Evolutionary conservation across 2,888 invertebrate genomes (phyloP).

Genomic region (Nowickia ferox): DNA sequence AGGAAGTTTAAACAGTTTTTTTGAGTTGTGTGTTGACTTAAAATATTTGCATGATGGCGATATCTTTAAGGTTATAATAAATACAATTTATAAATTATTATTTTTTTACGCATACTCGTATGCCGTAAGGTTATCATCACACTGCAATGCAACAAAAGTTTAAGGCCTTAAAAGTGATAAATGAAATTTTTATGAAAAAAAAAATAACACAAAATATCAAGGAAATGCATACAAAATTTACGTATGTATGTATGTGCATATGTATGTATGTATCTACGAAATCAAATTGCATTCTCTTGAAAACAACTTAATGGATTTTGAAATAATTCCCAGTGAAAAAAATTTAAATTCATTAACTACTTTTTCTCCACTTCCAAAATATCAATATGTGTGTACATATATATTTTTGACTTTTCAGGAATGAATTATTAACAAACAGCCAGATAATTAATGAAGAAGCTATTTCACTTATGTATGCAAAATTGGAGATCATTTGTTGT

Average conservation of each 20-base stretch:
- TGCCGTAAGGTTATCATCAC: conserved; percentile 46
- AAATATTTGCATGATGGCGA: conserved; percentile 50
- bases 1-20: conserved; percentile 47
- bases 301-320: too few relatives aligned
- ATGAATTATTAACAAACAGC: too few relatives aligned
- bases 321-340: too few relatives aligned
- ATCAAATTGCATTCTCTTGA: too few relatives aligned
- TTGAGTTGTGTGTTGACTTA: conserved; percentile 28
- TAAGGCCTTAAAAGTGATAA: conserved; percentile 2
- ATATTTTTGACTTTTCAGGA: too few relatives aligned
- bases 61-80: conserved; percentile 48
- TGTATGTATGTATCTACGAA: too few relatives aligned
- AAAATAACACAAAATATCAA: background rate
- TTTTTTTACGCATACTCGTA: conserved; percentile 42
- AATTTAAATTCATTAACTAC: too few relatives aligned
- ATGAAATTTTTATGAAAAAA: conserved; percentile 3
- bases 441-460: too few relatives aligned
- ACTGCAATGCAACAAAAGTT: conserved; percentile 13
- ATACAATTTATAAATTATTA: conserved; percentile 51
- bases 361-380: too few relatives aligned
- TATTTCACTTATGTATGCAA: too few relatives aligned
- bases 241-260: background rate
- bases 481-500: too few relatives aligned
- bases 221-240: conserved; percentile 5
- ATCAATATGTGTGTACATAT: too few relatives aligned